Base-by-base conservation (phyloP, 1,140 invertebrate species). In the Aporrectodea caliginosa region DNA sequence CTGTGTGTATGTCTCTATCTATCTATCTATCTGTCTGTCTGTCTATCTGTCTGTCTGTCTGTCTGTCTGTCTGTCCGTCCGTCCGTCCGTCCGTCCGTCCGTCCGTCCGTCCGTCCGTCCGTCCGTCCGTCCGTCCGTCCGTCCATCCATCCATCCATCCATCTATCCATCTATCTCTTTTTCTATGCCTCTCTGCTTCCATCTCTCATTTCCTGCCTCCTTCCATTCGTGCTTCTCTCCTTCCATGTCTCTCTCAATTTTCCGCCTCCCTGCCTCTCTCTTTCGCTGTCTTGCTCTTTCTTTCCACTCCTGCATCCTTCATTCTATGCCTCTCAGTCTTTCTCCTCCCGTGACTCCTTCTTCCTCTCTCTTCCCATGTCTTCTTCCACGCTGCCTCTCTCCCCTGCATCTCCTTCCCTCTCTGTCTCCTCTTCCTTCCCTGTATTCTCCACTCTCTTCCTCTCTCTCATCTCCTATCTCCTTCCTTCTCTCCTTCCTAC, bases 11-110 rank as follows among this genome's bases (percentile, higher is more conserved):
- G 30, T 22, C 6, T 22, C 6, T 22, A 16, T 22, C 71, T 32
- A 12, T 34, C 22, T 12, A 22, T 58, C 43, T 58, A 22, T n/a
- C n/a, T n/a, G n/a, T n/a, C n/a, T n/a, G n/a, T n/a, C n/a, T n/a
- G n/a, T n/a, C n/a, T n/a, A n/a, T n/a, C 43, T 73, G 71, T 73
- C 71, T 73, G 71, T 73, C 71, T 73, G 71, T 73, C 71, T 73
- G 71, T 73, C 71, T 73, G 71, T 73, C 71, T 73, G 71, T 73
- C 71, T 73, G 71, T 73, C 71, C 22, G 71, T 73, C 71, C 22
- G 71, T 73, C 71, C 22, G 71, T 73, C 71, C 22, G 71, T 73
- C 71, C 22, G 71, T 73, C 71, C 22, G 71, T 73, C 71, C 22
- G 71, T 73, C 71, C 22, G 71, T 73, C 71, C 33, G 43, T 58